These are phyloP conservation scores for Manduca sexta DNA, from an alignment of 1,140 invertebrate genomes.

Conservation along the genomic window DNA sequence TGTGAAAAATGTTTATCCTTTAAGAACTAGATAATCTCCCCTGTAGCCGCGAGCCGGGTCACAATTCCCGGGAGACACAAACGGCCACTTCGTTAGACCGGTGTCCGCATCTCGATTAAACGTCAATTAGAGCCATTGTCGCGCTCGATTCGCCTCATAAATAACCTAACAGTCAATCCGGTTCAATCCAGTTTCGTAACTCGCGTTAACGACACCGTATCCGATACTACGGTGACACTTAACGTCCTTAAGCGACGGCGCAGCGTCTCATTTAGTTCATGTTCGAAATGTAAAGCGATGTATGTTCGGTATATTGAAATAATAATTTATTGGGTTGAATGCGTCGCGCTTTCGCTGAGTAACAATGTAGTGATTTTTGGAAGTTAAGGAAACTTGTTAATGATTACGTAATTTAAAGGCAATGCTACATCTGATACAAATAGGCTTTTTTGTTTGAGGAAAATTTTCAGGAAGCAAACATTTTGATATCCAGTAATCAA, in stretches of 20 bases:
- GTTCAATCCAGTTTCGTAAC: slow-evolving; percentile 20
- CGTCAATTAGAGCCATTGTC: slow-evolving; percentile 61
- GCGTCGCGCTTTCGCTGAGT: slow-evolving; percentile 2
- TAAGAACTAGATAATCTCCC: not conserved
- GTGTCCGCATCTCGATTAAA: slow-evolving; percentile 42
- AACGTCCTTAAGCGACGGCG: slow-evolving; percentile 32
- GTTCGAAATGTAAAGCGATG: not conserved
- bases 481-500: no score
- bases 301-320: not conserved
- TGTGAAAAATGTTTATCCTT: not conserved
- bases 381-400: no score
- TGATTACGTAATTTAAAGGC: no score
- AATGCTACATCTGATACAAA: no score
- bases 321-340: slow-evolving; percentile 4
- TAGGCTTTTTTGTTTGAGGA: no score
- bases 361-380: not conserved
- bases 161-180: slow-evolving; percentile 36
- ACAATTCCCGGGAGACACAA: slow-evolving; percentile 19
- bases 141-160: slow-evolving; percentile 32
- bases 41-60: slow-evolving; percentile 3
- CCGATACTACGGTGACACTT: slow-evolving; percentile 21
- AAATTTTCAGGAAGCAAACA: no score
- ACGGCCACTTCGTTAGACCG: slow-evolving; percentile 30
- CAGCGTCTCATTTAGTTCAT: slow-evolving; percentile 26
- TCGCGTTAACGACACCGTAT: slow-evolving; percentile 32